These are phyloP conservation scores for Amazona ochrocephala DNA, from an alignment of 2,797 vertebrate species.

Conservation along the genomic window DNA sequence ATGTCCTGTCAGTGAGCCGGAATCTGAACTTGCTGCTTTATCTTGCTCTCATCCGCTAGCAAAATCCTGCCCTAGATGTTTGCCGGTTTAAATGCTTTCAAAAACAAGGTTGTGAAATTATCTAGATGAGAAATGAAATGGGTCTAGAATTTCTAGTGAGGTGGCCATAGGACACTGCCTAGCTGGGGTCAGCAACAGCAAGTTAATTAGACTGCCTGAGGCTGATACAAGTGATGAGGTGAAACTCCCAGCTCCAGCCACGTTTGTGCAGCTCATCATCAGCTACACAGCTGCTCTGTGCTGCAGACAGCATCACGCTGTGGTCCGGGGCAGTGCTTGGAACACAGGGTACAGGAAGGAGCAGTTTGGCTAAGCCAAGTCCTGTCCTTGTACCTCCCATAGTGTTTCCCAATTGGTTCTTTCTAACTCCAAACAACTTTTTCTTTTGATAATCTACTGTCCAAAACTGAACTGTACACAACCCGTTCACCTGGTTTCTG, in stretches of 20 bases:
- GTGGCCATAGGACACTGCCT: neutral
- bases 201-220: constrained; percentile 4
- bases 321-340: neutral
- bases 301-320: neutral
- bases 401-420: neutral
- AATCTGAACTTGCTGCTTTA: neutral
- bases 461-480: neutral
- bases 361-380: neutral
- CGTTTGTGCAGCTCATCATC: neutral
- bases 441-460: neutral
- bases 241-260: neutral
- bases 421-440: neutral
- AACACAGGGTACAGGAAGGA: neutral
- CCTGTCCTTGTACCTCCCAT: neutral
- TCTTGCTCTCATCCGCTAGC: neutral
- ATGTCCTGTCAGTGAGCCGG: neutral
- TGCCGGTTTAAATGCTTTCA: neutral
- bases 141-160: neutral
- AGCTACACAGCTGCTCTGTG: neutral
- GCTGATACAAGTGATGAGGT: neutral
- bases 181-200: neutral
- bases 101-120: neutral
- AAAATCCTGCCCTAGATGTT: neutral
- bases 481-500: neutral
- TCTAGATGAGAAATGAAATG: neutral